A percentile compares a stretch with the other conserved stretches of the same genome.
phyloP scores from a whole-genome alignment of 2,888 invertebrate species.

The Arenicola marina region DNA sequence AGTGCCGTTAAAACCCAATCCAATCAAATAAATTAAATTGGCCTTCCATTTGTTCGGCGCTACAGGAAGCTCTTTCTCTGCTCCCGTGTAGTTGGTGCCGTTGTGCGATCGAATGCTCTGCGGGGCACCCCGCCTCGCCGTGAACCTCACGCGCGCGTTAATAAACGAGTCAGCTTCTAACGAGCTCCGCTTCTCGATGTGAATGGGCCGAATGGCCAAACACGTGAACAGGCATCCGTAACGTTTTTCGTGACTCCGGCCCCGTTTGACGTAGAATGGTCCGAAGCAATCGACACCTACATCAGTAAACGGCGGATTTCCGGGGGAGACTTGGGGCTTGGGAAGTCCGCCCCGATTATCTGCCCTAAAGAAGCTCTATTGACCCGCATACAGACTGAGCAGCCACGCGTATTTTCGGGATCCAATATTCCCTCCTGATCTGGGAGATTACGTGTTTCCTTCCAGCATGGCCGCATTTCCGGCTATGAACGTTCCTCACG shows the following conservation, averaged over 20 bases:
- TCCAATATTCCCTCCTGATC: slow-evolving; percentile 4
- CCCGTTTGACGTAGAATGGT: slow-evolving; percentile 28
- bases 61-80: too few relatives aligned
- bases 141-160: neutral
- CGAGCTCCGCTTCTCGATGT: slow-evolving; percentile 25
- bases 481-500: neutral
- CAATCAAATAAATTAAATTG: too few relatives aligned
- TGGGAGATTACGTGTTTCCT: neutral
- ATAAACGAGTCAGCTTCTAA: slow-evolving; percentile 7
- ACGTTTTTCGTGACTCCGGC: slow-evolving; percentile 24
- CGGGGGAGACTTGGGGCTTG: neutral
- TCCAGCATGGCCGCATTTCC: neutral
- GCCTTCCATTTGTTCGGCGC: too few relatives aligned
- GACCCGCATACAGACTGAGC: neutral
- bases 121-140: slow-evolving; percentile 21
- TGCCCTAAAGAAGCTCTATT: neutral
- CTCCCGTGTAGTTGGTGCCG: slow-evolving; percentile 25
- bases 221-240: slow-evolving; percentile 34
- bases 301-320: slow-evolving; percentile 5
- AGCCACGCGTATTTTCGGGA: neutral
- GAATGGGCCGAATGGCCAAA: slow-evolving; percentile 23
- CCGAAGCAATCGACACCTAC: slow-evolving; percentile 33
- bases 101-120: slow-evolving; percentile 29
- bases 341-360: slow-evolving; percentile 5
- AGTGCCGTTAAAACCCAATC: too few relatives aligned